Evolutionary conservation across 2,888 invertebrate genomes (phyloP), one percentile per base, ranked within the genome.

Genomic region (Tillus elongatus): DNA sequence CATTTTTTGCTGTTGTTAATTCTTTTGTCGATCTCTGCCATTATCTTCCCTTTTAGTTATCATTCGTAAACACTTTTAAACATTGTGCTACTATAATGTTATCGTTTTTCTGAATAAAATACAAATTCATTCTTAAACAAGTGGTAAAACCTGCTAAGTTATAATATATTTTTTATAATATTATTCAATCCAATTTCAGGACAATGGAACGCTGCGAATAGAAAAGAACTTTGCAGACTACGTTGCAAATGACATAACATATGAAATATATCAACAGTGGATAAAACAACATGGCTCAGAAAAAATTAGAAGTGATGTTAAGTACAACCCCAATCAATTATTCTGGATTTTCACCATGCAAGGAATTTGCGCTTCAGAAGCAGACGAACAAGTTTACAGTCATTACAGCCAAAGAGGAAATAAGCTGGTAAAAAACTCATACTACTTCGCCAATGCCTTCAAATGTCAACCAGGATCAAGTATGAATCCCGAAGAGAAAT

Each of bases 401-500:
- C 50, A 54, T n/a, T 73, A 72, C 53, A n/a, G 24, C 6, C 59
- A 26, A 11, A 30, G 73, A 32, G 68, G 73, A n/a, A 59, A 65
- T 4, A 73, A 74, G 2, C 68, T 73, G 0, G 54, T 74, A 9
- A 70, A 71, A 19, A 75, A 75, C 49, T 65, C 66, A 55, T 58
- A 61, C 10, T 70, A 72, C 41, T 75, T 75, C 45, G 54, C 72
- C 3, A 52, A 58, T 30, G 73, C 73, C 51, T 75, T 73, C 53
- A 60, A 64, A 32, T 75, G 75, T 46, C 67, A 70, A 0, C 8
- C 55, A 3, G 70, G 67, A 6, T 60, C 69, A 1, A 60, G 60
- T 6, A 73, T 74, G 73, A 74, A 75, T 51, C 73, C 74, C 3
- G 47, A 48, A 24, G 57, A 69, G 14, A 73, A 72, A 52, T 75